phyloP scores from a whole-genome alignment of 2,113 vertebrate genomes.

The Gavia stellata region DNA sequence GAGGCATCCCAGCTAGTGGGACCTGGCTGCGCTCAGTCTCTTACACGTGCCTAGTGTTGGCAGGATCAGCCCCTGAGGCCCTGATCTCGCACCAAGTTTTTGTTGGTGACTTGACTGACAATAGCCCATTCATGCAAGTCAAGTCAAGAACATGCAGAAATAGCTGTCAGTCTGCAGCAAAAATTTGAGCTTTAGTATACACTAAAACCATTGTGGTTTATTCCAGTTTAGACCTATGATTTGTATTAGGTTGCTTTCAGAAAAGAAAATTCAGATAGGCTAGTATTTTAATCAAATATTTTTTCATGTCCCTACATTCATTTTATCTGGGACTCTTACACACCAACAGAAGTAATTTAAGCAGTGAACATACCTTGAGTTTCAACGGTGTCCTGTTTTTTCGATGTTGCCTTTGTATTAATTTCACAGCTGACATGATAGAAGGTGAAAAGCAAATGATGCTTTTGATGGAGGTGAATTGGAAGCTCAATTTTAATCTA shows the following conservation, averaged over 20 bases:
- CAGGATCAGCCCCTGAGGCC: background rate
- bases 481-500: conserved; percentile 96
- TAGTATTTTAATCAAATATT: background rate
- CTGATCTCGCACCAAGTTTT: background rate
- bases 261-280: background rate
- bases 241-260: background rate
- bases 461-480: conserved; percentile 92
- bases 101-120: background rate
- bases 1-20: background rate
- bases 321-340: background rate
- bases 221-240: background rate
- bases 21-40: background rate
- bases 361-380: conserved; percentile 79
- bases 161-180: background rate
- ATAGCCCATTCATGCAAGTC: background rate
- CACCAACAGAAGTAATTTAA: conserved; percentile 25
- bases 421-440: conserved; percentile 98
- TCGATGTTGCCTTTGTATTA: conserved; percentile 87
- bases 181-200: background rate
- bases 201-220: background rate
- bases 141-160: background rate
- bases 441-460: conserved; percentile 96
- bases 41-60: background rate
- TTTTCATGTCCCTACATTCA: background rate
- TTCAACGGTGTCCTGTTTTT: conserved; percentile 90